Evolutionary conservation across 2,113 vertebrate species (phyloP), one percentile per base, ranked within the genome.

Genomic region (Cettia cetti): DNA sequence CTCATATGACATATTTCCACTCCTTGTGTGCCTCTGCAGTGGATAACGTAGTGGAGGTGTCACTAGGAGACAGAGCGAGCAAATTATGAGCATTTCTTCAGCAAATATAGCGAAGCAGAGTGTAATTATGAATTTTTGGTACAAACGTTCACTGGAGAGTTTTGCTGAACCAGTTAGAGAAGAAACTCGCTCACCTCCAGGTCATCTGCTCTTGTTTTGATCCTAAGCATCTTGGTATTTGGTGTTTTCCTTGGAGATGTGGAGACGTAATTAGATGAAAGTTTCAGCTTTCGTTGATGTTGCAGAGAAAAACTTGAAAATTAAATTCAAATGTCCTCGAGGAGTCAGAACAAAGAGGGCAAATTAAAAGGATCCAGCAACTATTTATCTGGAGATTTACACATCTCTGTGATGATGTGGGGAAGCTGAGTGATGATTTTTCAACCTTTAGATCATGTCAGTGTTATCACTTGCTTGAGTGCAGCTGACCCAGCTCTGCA

Each of bases 311-410:
- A 96, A 68, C 90, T 90, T 78, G 60, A 88, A 94, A 96, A 96
- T 93, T 88, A 83, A 96, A 93, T 93, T 94, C 72, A 52, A 86
- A 90, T 90, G 88, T 90, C 90, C 94, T 96, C 52, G 17, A 96
- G 94, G 93, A 95, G 82, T 37, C 93, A 94, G 87, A 95, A 94
- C 82, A 96, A 94, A 93, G 94, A 95, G 88, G 79, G 64, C 72
- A 93, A 94, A 97, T 96, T 94, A 83, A 97, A 96, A 95, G 59
- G 88, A 88, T 77, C 65, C 79, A 95, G 68, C 59, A 60, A 75
- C 61, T 83, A 81, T 95, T 94, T 93, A 90, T 95, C 85, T 81
- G 65, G 91, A 90, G 92, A 92, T 82, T 92, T 81, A 77, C 68
- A 70, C 52, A 30, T 86, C 71, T 92, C 82, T 94, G 64, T 66